Evolutionary conservation across 2,797 vertebrate genomes (phyloP).

Genomic region (Ctenochaetus hawaiiensis): DNA sequence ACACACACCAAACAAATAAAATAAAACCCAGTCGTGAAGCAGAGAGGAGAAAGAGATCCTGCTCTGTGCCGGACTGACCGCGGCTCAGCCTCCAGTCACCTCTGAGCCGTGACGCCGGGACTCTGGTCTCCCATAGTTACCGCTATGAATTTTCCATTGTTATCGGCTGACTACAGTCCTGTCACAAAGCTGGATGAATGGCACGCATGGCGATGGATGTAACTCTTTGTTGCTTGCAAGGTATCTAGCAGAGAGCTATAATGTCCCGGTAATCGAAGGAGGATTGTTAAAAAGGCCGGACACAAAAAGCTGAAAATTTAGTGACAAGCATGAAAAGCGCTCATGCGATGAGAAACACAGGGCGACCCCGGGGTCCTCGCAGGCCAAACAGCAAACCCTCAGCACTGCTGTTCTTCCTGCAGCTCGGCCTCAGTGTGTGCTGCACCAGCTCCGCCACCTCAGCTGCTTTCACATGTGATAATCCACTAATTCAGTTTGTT

Average conservation of each 20-base stretch:
- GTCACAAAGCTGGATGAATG: slow-evolving; percentile 88
- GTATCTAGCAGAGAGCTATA: slow-evolving; percentile 89
- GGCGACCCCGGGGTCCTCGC: slow-evolving; percentile 65
- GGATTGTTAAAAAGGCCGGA: slow-evolving; percentile 86
- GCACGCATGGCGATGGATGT: slow-evolving; percentile 89
- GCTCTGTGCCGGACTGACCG: slow-evolving; percentile 35
- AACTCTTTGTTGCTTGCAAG: slow-evolving; percentile 89
- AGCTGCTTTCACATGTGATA: slow-evolving; percentile 44
- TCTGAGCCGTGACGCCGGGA: slow-evolving; percentile 85
- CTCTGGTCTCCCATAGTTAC: slow-evolving; percentile 89
- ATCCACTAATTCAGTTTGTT: slow-evolving; percentile 54
- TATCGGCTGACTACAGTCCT: slow-evolving; percentile 85
- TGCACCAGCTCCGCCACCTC: slow-evolving; percentile 36
- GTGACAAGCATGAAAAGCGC: slow-evolving; percentile 91
- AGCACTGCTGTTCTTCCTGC: slow-evolving; percentile 24
- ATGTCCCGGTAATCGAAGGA: slow-evolving; percentile 89
- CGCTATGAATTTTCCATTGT: slow-evolving; percentile 91
- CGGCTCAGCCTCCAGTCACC: slow-evolving; percentile 71
- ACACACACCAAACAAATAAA: slow-evolving; percentile 13
- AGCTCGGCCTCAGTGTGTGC: slow-evolving; percentile 15
- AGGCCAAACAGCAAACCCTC: slow-evolving; percentile 57
- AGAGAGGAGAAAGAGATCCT: slow-evolving; percentile 63
- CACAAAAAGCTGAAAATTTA: slow-evolving; percentile 90
- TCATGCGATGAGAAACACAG: slow-evolving; percentile 81
- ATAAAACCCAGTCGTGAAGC: slow-evolving; percentile 23